These are phyloP conservation scores for Salvelinus namaycush DNA, from an alignment of 2,113 vertebrate species.

Conservation along the genomic window DNA sequence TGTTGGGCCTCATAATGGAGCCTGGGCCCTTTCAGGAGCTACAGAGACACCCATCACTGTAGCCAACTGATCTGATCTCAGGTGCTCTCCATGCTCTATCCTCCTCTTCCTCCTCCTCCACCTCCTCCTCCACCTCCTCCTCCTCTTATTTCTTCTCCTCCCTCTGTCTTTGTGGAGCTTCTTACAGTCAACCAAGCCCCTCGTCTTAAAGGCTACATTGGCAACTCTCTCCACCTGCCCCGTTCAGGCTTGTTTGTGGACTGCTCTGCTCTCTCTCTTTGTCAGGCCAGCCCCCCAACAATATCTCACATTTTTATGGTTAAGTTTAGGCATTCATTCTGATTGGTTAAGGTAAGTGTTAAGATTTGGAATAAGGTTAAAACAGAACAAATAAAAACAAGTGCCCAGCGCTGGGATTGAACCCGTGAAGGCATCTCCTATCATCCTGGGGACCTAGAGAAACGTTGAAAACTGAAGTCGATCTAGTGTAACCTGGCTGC, in stretches of 20 bases:
- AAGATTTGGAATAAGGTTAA: too few species aligned
- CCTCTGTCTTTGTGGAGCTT: slow-evolving; percentile 44
- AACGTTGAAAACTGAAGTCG: too few species aligned
- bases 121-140: slow-evolving; percentile 25
- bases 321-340: too few species aligned
- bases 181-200: slow-evolving; percentile 47
- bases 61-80: slow-evolving; percentile 61
- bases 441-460: too few species aligned
- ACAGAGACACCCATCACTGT: slow-evolving; percentile 34
- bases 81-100: slow-evolving; percentile 36
- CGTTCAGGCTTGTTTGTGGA: slow-evolving; percentile 17
- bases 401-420: too few species aligned
- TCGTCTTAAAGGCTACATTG: slow-evolving; percentile 43
- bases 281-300: too few species aligned
- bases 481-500: too few species aligned
- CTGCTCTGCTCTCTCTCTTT: slow-evolving; percentile 54
- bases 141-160: slow-evolving; percentile 28
- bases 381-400: too few species aligned
- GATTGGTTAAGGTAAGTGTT: too few species aligned
- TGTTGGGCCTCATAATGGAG: slow-evolving; percentile 56
- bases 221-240: slow-evolving; percentile 40
- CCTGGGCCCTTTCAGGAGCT: slow-evolving; percentile 30
- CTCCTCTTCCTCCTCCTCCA: too few species aligned
- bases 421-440: too few species aligned
- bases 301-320: too few species aligned